Conservation (phyloP, 1,140 invertebrate genomes). For the Aphaenogaster rudis region DNA sequence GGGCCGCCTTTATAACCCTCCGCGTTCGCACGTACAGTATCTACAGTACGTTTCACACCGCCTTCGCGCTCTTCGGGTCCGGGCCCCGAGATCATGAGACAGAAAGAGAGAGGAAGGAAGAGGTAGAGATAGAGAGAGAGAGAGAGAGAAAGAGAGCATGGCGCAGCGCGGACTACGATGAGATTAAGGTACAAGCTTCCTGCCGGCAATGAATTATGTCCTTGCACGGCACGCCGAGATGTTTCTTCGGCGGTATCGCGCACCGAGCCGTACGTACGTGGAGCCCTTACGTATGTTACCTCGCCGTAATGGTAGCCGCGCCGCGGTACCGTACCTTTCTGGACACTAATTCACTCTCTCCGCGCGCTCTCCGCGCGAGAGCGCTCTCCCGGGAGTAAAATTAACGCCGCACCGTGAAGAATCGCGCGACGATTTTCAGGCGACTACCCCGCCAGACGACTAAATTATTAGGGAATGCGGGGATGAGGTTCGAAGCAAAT, state of each 20-base stretch:
- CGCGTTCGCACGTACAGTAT: slow-evolving; percentile 66
- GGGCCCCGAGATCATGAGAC: neutral
- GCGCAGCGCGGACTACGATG: slow-evolving; percentile 67
- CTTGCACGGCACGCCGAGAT: slow-evolving; percentile 71
- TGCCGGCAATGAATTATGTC: slow-evolving; percentile 80
- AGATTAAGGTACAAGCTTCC: slow-evolving; percentile 81
- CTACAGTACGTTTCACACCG: slow-evolving; percentile 71
- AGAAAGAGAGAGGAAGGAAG: neutral
- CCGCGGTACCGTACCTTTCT: slow-evolving; percentile 73
- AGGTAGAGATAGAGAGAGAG: neutral
- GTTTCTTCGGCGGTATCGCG: slow-evolving; percentile 77
- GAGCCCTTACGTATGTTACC: slow-evolving; percentile 73
- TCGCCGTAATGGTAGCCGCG: slow-evolving; percentile 74
- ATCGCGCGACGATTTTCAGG: slow-evolving; percentile 74
- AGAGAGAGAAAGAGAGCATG: neutral
- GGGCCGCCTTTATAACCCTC: slow-evolving; percentile 70
- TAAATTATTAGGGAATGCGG: slow-evolving; percentile 70
- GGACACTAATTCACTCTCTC: slow-evolving; percentile 76
- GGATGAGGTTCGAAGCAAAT: slow-evolving; percentile 59
- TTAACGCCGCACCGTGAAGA: slow-evolving; percentile 75
- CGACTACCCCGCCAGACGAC: slow-evolving; percentile 66
- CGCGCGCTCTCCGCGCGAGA: slow-evolving; percentile 36
- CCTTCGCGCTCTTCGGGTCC: slow-evolving; percentile 40
- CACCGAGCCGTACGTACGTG: slow-evolving; percentile 61
- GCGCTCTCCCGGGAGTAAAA: slow-evolving; percentile 69